phyloP scores from a whole-genome alignment of 2,888 invertebrate species.

The Oscheius onirici region DNA sequence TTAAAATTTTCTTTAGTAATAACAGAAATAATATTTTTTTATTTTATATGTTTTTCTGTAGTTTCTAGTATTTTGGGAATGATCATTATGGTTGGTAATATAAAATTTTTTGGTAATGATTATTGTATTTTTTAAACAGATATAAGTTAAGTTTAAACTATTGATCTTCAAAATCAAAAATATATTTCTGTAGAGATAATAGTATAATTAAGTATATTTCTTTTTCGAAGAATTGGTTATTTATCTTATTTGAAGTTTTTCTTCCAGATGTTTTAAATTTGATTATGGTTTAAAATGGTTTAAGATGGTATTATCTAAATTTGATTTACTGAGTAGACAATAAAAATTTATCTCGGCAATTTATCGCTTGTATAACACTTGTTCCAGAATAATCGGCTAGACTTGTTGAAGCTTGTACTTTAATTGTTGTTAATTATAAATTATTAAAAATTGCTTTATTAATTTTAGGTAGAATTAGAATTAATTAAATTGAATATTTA shows the following conservation, averaged over 20 bases:
- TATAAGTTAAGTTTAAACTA: constrained; percentile 66
- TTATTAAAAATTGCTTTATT: constrained; percentile 34
- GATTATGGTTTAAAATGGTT: constrained; percentile 57
- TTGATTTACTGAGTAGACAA: constrained; percentile 60
- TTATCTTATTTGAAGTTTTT: constrained; percentile 54
- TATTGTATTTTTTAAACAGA: constrained; percentile 59
- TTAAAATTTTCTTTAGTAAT: constrained; percentile 42
- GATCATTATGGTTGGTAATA: constrained; percentile 55
- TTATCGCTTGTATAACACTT: constrained; percentile 61
- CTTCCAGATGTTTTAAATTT: constrained; percentile 58
- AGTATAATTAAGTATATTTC: constrained; percentile 61
- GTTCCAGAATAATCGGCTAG: constrained; percentile 67
- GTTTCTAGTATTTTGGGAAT: constrained; percentile 59
- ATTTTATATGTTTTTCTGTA: constrained; percentile 62
- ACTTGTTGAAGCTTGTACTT: constrained; percentile 61
- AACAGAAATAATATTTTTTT: constrained; percentile 53
- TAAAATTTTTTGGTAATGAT: constrained; percentile 60
- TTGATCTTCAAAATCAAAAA: constrained; percentile 65
- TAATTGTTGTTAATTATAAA: constrained; percentile 57
- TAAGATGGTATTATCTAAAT: constrained; percentile 64
- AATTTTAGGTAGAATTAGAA: constrained; percentile 52
- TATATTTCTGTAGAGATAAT: constrained; percentile 60
- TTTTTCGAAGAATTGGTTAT: constrained; percentile 59
- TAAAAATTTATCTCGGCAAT: constrained; percentile 58
- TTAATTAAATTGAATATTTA: constrained; percentile 39